Percentiles rank a stretch among this genome's conserved stretches.
phyloP scores from a whole-genome alignment of 2,888 invertebrate genomes.

The Synergus gifuensis region DNA sequence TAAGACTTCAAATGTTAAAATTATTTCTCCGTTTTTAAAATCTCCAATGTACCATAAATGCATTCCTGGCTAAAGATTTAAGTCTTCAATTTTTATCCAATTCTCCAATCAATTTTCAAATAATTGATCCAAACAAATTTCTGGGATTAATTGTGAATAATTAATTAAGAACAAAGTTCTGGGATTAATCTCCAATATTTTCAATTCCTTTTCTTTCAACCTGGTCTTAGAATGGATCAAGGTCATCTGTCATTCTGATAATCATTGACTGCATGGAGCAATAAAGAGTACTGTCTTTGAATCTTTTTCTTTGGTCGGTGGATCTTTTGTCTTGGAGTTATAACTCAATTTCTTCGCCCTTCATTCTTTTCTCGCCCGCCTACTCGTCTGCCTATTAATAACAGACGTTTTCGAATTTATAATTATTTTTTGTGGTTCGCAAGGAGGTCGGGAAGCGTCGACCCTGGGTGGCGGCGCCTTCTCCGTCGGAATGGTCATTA shows the following conservation, averaged over 20 bases:
- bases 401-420: constrained; percentile 62
- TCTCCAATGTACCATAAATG: no score
- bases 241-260: not conserved
- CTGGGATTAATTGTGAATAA: no score
- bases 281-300: constrained; percentile 43
- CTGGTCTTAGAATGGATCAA: not conserved
- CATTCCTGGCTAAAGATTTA: no score
- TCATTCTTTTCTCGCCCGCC: constrained; percentile 44
- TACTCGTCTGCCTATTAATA: constrained; percentile 59
- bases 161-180: not conserved
- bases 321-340: constrained; percentile 38
- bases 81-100: no score
- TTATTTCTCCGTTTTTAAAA: not conserved
- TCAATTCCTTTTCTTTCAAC: not conserved
- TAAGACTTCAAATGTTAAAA: not conserved
- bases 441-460: constrained; percentile 51
- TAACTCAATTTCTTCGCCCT: constrained; percentile 38
- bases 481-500: constrained; percentile 64
- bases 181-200: not conserved
- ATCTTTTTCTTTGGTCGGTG: constrained; percentile 48
- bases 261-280: not conserved
- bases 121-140: no score
- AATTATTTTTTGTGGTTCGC: constrained; percentile 65
- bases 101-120: no score
- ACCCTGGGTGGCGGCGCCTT: constrained; percentile 65